phyloP scores from a whole-genome alignment of 1,140 invertebrate species.

The Eciton burchellii region DNA sequence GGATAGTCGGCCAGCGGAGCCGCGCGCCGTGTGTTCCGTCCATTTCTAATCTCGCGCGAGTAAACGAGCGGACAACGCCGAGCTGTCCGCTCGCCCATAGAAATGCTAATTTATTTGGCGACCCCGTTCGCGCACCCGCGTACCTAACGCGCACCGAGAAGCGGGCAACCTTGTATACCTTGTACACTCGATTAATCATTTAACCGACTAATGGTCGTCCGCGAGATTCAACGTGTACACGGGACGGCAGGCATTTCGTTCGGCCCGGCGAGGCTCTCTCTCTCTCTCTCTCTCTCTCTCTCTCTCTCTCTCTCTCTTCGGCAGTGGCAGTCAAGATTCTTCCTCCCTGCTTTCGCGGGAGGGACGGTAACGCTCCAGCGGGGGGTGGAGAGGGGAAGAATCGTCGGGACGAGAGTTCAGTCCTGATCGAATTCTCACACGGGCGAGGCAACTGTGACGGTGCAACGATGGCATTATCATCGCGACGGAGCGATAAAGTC shows the following conservation, averaged over 20 bases:
- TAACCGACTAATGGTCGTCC: slow-evolving; percentile 64
- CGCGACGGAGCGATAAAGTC: slow-evolving; percentile 43
- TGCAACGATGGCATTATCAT: slow-evolving; percentile 54
- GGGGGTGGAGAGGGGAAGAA: too few relatives aligned
- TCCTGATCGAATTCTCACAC: slow-evolving; percentile 66
- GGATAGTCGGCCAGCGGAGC: background rate
- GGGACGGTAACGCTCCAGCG: background rate
- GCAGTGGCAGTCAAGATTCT: background rate
- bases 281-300: too few relatives aligned
- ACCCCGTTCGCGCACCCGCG: slow-evolving; percentile 24
- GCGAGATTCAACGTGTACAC: slow-evolving; percentile 51
- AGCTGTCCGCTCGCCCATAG: slow-evolving; percentile 24
- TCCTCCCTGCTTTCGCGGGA: slow-evolving; percentile 36
- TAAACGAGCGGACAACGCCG: slow-evolving; percentile 36
- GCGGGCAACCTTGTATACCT: slow-evolving; percentile 54
- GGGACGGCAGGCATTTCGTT: slow-evolving; percentile 46
- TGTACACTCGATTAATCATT: slow-evolving; percentile 69
- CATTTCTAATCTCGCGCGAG: slow-evolving; percentile 49
- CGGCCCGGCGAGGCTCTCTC: background rate
- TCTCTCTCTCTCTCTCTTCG: too few relatives aligned
- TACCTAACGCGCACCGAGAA: slow-evolving; percentile 46
- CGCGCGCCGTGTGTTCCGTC: slow-evolving; percentile 16
- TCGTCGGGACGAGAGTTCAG: background rate
- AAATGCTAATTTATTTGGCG: slow-evolving; percentile 56
- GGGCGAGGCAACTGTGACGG: slow-evolving; percentile 26